Evolutionary conservation across 2,113 vertebrate genomes (phyloP).

Genomic region (Vulpes vulpes): DNA sequence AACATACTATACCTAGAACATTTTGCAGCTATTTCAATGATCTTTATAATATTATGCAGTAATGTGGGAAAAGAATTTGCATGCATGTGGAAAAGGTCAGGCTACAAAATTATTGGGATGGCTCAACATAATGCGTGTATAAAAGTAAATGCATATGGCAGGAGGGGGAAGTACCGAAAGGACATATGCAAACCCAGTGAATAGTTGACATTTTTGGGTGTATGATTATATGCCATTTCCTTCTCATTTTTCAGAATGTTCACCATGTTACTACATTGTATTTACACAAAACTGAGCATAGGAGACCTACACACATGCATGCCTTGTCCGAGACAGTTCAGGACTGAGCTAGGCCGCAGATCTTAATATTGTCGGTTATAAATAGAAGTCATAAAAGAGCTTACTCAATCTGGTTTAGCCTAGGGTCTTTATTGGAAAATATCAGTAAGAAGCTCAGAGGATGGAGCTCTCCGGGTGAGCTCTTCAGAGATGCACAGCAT

Average conservation of each 20-base stretch:
- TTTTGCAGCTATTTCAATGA: not conserved
- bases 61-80: not conserved
- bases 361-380: not conserved
- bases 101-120: not conserved
- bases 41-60: not conserved
- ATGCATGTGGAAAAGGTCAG: not conserved
- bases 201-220: not conserved
- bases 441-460: not conserved
- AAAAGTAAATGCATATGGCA: not conserved
- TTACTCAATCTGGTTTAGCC: not conserved
- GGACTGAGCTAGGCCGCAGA: not conserved
- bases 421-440: not conserved
- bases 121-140: not conserved
- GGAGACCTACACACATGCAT: not conserved
- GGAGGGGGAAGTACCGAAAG: not conserved
- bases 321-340: not conserved
- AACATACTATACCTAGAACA: not conserved
- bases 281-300: not conserved
- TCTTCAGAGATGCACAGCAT: not conserved
- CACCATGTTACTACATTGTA: not conserved
- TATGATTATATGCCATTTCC: not conserved
- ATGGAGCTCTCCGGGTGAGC: not conserved
- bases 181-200: not conserved
- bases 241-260: not conserved
- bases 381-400: not conserved